Evolutionary conservation across 2,888 invertebrate genomes (phyloP).

Genomic region (Ypsolopha scabrella): DNA sequence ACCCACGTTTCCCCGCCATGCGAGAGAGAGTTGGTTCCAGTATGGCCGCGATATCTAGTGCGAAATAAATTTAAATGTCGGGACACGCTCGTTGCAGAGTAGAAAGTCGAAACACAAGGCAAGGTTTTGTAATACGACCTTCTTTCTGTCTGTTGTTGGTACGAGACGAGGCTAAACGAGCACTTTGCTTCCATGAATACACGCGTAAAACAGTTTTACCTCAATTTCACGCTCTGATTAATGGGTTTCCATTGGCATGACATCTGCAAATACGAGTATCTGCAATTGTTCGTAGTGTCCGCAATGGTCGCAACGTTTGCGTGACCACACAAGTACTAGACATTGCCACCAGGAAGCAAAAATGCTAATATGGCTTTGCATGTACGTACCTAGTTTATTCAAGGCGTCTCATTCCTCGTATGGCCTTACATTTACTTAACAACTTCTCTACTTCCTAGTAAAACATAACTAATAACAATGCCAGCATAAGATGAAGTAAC

Average conservation of each 20-base stretch:
- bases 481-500: neutral
- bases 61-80: conserved; percentile 65
- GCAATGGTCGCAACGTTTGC: conserved; percentile 27
- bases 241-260: conserved; percentile 37
- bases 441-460: conserved; percentile 42
- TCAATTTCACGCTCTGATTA: conserved; percentile 54
- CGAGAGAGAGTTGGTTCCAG: conserved; percentile 46
- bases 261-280: conserved; percentile 16
- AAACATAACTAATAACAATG: neutral
- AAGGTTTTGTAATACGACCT: conserved; percentile 64
- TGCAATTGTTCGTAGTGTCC: conserved; percentile 24
- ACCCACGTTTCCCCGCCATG: conserved; percentile 49
- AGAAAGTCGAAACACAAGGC: conserved; percentile 64
- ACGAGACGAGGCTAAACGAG: conserved; percentile 60
- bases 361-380: conserved; percentile 65
- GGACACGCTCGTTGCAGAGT: conserved; percentile 55
- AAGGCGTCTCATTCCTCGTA: conserved; percentile 54
- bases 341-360: conserved; percentile 47
- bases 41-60: conserved; percentile 49
- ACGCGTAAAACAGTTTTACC: conserved; percentile 44
- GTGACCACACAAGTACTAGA: conserved; percentile 30
- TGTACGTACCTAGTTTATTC: conserved; percentile 59
- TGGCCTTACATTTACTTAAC: conserved; percentile 53
- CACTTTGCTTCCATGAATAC: conserved; percentile 29
- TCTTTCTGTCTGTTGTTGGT: conserved; percentile 45